phyloP scores from a whole-genome alignment of 2,797 vertebrate genomes.

The Pseudomugil gertrudae region DNA sequence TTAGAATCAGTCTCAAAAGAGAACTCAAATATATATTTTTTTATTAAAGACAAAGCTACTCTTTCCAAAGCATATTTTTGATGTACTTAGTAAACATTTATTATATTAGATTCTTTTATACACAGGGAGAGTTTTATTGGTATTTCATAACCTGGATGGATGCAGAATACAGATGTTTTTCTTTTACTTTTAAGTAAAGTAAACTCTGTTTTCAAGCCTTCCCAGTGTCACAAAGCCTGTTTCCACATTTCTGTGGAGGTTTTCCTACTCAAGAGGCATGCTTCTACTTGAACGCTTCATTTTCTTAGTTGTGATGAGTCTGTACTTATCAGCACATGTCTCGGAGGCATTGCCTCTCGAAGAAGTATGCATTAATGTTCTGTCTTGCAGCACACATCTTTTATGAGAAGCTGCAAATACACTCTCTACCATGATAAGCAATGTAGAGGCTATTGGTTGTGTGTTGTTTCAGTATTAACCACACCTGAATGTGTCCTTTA shows the following conservation, averaged over 20 bases:
- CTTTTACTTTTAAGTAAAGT: not conserved
- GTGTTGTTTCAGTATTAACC: conserved; percentile 3
- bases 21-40: not conserved
- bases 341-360: conserved; percentile 30
- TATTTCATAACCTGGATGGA: no score
- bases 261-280: conserved; percentile 36
- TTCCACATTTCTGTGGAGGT: not conserved
- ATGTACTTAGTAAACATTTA: not conserved
- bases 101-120: no score
- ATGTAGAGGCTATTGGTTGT: not conserved
- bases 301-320: conserved; percentile 45
- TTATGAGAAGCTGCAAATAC: conserved; percentile 22
- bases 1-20: not conserved
- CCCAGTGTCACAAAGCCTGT: not conserved
- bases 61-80: not conserved
- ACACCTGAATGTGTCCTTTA: conserved; percentile 27
- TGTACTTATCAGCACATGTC: conserved; percentile 31
- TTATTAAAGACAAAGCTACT: not conserved
- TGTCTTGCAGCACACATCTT: conserved; percentile 46
- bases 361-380: conserved; percentile 59
- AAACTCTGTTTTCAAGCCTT: not conserved
- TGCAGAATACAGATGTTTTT: no score
- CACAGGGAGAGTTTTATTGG: not conserved
- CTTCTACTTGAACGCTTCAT: conserved; percentile 50
- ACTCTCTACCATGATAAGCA: not conserved